phyloP scores from a whole-genome alignment of 2,888 invertebrate genomes.

The Scelioninae gen. 2 region DNA sequence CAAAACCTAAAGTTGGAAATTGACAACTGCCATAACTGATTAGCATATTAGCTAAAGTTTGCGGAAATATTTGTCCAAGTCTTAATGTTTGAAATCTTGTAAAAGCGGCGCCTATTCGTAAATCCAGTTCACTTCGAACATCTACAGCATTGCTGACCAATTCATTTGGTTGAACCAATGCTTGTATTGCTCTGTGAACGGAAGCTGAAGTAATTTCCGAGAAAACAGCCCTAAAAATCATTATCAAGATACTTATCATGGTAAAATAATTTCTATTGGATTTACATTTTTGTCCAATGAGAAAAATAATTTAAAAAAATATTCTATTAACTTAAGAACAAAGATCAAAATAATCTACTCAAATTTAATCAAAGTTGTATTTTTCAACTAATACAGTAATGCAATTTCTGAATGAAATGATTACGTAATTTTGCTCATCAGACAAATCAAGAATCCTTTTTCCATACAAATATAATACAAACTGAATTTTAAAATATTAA shows the following conservation, averaged over 20 bases:
- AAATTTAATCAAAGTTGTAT: too few relatives aligned
- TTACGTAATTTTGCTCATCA: too few relatives aligned
- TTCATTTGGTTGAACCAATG: slow-evolving; percentile 87
- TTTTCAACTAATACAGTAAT: too few relatives aligned
- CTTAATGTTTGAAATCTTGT: slow-evolving; percentile 97
- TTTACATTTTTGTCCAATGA: too few relatives aligned
- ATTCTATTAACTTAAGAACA: too few relatives aligned
- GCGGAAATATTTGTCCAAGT: slow-evolving; percentile 87
- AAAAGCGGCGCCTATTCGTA: slow-evolving; percentile 97
- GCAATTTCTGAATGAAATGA: too few relatives aligned
- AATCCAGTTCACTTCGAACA: slow-evolving; percentile 91
- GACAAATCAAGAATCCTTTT: too few relatives aligned
- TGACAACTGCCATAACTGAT: slow-evolving; percentile 99
- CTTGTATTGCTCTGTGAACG: slow-evolving; percentile 86
- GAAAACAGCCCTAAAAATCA: slow-evolving; percentile 86
- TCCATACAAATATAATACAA: too few relatives aligned
- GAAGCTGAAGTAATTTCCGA: slow-evolving; percentile 96
- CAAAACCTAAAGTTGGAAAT: slow-evolving; percentile 99
- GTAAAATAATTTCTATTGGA: neutral
- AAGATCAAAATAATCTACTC: too few relatives aligned
- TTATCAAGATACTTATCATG: neutral
- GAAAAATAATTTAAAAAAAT: too few relatives aligned
- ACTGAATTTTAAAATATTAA: slow-evolving; percentile 53
- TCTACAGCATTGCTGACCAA: slow-evolving; percentile 94
- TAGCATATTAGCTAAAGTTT: slow-evolving; percentile 83